Percentiles rank a stretch among this genome's conserved stretches.
These are phyloP conservation scores for Hipparchia semele DNA, from an alignment of 2,888 invertebrate genomes.

Conservation along the genomic window DNA sequence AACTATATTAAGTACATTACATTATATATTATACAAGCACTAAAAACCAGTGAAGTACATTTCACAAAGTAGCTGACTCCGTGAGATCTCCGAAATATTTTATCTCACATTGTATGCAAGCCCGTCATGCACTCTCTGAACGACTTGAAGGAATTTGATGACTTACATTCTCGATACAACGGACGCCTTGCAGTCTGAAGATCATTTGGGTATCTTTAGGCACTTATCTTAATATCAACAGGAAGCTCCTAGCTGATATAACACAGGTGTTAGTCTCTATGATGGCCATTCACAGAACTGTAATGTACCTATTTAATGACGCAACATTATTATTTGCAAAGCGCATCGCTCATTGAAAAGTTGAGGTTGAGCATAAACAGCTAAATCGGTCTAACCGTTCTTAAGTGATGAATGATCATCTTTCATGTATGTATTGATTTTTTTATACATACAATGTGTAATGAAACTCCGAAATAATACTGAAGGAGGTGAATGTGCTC, in stretches of 20 bases:
- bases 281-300: constrained; percentile 57
- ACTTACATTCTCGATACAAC: constrained; percentile 26
- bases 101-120: constrained; percentile 17
- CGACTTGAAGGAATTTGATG: constrained; percentile 35
- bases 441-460: too few species aligned
- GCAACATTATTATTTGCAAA: constrained; percentile 41
- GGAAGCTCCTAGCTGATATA: constrained; percentile 62
- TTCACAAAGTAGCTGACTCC: background rate
- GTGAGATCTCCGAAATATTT: constrained; percentile 22
- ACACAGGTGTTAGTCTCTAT: constrained; percentile 55
- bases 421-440: too few species aligned
- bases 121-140: constrained; percentile 14
- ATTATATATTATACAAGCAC: too few species aligned
- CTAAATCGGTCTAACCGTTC: too few species aligned
- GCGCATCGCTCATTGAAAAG: background rate
- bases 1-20: too few species aligned
- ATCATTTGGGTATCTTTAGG: constrained; percentile 39
- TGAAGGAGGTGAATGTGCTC: too few species aligned
- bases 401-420: too few species aligned
- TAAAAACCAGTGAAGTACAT: background rate
- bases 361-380: too few species aligned
- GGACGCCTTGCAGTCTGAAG: constrained; percentile 40
- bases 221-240: constrained; percentile 55
- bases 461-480: too few species aligned
- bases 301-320: constrained; percentile 43